Evolutionary conservation across 1,140 invertebrate genomes (phyloP).

Genomic region (Neelides sp.): DNA sequence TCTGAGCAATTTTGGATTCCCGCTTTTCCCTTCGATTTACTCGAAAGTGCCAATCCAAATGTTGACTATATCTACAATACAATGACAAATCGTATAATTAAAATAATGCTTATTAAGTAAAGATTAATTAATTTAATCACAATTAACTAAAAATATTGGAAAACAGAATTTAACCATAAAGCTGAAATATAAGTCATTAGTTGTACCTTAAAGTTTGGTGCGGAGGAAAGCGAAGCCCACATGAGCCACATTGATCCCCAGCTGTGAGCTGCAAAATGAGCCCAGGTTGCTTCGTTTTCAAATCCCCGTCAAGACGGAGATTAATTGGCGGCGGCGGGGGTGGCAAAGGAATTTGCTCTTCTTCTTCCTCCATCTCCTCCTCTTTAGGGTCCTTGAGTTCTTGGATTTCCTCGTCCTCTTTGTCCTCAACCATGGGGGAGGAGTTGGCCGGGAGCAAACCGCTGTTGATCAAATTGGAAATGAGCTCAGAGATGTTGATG

Average conservation of each 20-base stretch:
- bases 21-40: slow-evolving; percentile 79
- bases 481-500: too few species aligned
- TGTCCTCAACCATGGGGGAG: neutral
- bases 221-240: slow-evolving; percentile 75
- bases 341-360: neutral
- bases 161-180: neutral
- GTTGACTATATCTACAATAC: slow-evolving; percentile 55
- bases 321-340: slow-evolving; percentile 32
- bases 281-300: slow-evolving; percentile 45
- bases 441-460: too few species aligned
- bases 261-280: slow-evolving; percentile 58
- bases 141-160: neutral
- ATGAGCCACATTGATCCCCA: slow-evolving; percentile 88
- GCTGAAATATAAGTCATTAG: neutral
- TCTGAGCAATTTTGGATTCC: slow-evolving; percentile 64
- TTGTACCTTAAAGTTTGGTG: slow-evolving; percentile 63
- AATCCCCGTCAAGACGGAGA: slow-evolving; percentile 37
- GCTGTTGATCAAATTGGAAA: too few species aligned
- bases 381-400: slow-evolving; percentile 28
- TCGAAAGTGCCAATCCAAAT: slow-evolving; percentile 94
- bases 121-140: neutral
- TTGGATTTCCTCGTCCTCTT: slow-evolving; percentile 8
- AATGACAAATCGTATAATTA: neutral
- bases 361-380: neutral
- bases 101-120: neutral